Conservation (phyloP, 2,113 vertebrate genomes). For the Zingel zingel region DNA sequence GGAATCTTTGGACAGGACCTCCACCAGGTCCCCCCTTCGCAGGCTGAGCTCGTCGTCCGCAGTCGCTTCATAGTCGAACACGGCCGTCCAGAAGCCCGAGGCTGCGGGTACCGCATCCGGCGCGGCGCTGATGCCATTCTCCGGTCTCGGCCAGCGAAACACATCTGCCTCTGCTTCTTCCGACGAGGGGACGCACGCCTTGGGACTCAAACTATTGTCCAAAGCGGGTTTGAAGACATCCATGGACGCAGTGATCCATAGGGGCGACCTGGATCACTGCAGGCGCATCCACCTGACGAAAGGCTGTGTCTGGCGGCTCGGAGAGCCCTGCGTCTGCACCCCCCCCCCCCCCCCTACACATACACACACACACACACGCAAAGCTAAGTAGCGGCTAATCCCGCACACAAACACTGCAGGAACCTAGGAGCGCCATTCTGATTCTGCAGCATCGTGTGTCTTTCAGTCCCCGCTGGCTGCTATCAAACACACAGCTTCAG, state of each 20-base stretch:
- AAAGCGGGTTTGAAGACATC: conserved; percentile 83
- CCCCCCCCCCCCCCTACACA: conserved; percentile 25
- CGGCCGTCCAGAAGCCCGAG: conserved; percentile 90
- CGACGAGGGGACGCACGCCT: conserved; percentile 59
- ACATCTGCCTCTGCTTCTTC: conserved; percentile 73
- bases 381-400: conserved; percentile 66
- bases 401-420: conserved; percentile 49
- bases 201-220: conserved; percentile 76
- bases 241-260: conserved; percentile 86
- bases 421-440: conserved; percentile 18
- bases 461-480: conserved; percentile 23
- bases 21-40: conserved; percentile 92
- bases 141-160: conserved; percentile 75
- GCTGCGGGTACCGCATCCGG: conserved; percentile 52
- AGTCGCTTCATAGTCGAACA: conserved; percentile 96
- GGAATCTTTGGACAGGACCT: conserved; percentile 95
- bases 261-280: conserved; percentile 79
- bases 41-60: conserved; percentile 97
- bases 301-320: conserved; percentile 46
- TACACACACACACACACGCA: conserved; percentile 34
- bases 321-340: conserved; percentile 57
- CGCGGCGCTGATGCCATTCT: conserved; percentile 52
- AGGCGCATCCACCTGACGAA: conserved; percentile 81
- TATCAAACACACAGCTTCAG: conserved; percentile 11
- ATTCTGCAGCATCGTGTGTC: conserved; percentile 49